Base-by-base conservation (phyloP, 2,888 invertebrate genomes). In the Stenodema calcarata region DNA sequence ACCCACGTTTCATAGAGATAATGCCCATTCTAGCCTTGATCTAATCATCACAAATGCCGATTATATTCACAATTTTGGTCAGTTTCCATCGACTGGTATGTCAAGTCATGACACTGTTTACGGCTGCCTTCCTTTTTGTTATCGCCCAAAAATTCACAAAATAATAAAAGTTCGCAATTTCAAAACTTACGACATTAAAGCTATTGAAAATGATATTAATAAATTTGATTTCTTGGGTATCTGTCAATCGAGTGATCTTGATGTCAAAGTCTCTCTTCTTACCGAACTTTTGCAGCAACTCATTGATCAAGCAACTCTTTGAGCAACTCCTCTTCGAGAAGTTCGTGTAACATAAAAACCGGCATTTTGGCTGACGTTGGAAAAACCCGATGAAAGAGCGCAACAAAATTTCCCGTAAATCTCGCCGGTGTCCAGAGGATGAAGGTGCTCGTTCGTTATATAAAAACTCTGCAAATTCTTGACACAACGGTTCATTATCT, bases 21-120 rank as follows among this genome's bases (percentile, higher is more conserved):
- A 82, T 69, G 70, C 42, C 1, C 82, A 82, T 18, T 82, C 82
- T 18, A 62, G 44, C 27, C 81, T 81, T 28, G 81, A 81, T 81
- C 62, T 81, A 0, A 54, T 54, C 18, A 81, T 81, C 42, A 35
- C 35, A 9, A 81, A 50, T 30, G 62, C 28, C 27, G 50, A 41
- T 16, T 41, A 35, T 30, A 16, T 69, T n/a, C 82, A 82, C 18
- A 35, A 69, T 2, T 82, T 70, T 41, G 82, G 82, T 30, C 82
- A 82, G 69, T 62, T 82, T 69, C 82, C 70, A 12, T 82, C 82
- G 9, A n/a, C 35, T 18, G 82, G 70, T 11, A 82, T 42, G n/a
- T 82, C 82, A 16, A 69, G 14, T 35, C 70, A 69, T 62, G 82
- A 82, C 35, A 50, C 80, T 50, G 28, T 80, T 80, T 50, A 44